phyloP scores from a whole-genome alignment of 2,797 vertebrate genomes.

The Lacerta bilineata region DNA sequence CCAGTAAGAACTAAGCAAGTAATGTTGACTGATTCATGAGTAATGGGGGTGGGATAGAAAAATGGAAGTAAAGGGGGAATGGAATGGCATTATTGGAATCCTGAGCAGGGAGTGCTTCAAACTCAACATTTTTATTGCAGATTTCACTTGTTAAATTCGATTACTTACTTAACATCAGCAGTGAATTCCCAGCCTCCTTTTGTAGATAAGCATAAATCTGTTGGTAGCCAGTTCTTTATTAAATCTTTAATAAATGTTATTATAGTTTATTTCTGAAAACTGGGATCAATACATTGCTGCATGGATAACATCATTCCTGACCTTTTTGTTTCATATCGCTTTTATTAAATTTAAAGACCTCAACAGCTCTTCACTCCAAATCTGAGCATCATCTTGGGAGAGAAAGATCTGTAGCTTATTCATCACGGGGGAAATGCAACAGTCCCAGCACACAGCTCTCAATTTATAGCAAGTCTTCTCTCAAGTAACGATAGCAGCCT shows the following conservation, averaged over 20 bases:
- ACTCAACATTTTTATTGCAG: not conserved
- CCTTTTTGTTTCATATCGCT: constrained; percentile 59
- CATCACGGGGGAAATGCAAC: not conserved
- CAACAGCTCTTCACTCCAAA: constrained; percentile 51
- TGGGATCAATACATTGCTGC: constrained; percentile 61
- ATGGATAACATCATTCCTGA: constrained; percentile 37
- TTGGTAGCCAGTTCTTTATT: constrained; percentile 56
- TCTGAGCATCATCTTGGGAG: constrained; percentile 38
- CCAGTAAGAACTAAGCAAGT: no score
- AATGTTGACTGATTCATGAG: no score
- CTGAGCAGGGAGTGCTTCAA: no score
- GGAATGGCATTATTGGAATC: no score
- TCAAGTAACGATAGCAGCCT: not conserved
- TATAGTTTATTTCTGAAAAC: constrained; percentile 53
- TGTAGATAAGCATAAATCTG: constrained; percentile 24
- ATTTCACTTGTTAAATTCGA: not conserved
- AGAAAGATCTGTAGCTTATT: constrained; percentile 44
- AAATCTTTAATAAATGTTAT: constrained; percentile 68
- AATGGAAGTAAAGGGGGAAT: no score
- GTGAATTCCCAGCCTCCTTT: not conserved
- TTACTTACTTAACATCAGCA: constrained; percentile 29
- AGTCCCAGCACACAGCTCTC: not conserved
- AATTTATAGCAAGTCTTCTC: not conserved
- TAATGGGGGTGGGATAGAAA: no score
- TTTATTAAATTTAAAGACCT: constrained; percentile 67